Percentiles rank a stretch among this genome's conserved stretches.
These are phyloP conservation scores for Perca schrenkii DNA, from an alignment of 2,113 vertebrate genomes.

Conservation along the genomic window DNA sequence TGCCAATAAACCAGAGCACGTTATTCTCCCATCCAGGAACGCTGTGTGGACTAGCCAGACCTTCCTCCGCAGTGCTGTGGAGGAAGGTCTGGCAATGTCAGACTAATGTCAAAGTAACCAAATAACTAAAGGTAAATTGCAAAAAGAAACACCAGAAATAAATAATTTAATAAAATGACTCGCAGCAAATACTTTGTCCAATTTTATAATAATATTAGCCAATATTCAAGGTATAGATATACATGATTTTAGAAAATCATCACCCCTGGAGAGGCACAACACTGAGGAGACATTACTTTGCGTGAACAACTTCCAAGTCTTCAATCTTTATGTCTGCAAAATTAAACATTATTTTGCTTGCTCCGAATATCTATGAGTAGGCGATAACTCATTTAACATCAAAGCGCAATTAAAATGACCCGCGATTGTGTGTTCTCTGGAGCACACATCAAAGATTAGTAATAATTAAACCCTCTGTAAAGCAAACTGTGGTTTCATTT, in stretches of 20 bases:
- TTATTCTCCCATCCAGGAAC: too few species aligned
- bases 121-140: too few species aligned
- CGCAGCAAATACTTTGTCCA: too few species aligned
- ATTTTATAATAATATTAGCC: neutral
- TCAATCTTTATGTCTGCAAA: constrained; percentile 19
- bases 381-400: constrained; percentile 47
- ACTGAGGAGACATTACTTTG: neutral
- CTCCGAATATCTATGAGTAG: constrained; percentile 39
- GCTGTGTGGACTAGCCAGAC: too few species aligned
- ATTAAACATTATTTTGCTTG: constrained; percentile 21
- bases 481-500: constrained; percentile 35
- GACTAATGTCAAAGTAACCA: too few species aligned
- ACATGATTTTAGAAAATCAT: neutral
- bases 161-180: too few species aligned
- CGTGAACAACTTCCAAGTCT: neutral
- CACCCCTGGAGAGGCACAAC: neutral
- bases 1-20: too few species aligned
- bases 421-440: constrained; percentile 13
- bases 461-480: constrained; percentile 57
- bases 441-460: constrained; percentile 57
- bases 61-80: too few species aligned
- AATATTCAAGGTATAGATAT: neutral
- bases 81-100: too few species aligned
- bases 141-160: too few species aligned
- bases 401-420: constrained; percentile 55